Conservation (phyloP, 2,113 vertebrate species). For the Leptosomus discolor region DNA sequence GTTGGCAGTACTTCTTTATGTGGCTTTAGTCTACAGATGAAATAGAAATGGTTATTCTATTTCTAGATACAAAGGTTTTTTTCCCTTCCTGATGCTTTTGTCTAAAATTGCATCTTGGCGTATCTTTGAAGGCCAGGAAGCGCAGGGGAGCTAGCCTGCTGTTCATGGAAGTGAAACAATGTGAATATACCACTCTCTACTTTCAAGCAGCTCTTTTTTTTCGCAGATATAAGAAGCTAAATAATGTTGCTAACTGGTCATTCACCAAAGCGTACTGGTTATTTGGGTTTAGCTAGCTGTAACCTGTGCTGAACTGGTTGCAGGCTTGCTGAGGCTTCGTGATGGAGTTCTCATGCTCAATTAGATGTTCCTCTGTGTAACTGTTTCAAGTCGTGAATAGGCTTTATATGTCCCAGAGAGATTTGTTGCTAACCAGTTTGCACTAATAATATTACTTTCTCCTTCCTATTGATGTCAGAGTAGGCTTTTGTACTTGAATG, state of each 20-base stretch:
- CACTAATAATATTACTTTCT: conserved; percentile 18
- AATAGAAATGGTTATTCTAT: not conserved
- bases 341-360: not conserved
- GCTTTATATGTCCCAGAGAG: not conserved
- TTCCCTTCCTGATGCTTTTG: not conserved
- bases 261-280: not conserved
- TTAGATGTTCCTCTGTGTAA: not conserved
- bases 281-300: not conserved
- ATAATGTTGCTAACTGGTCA: not conserved
- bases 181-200: not conserved
- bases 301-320: not conserved
- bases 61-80: not conserved
- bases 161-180: not conserved
- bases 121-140: not conserved
- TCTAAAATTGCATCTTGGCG: not conserved
- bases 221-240: not conserved
- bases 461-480: conserved; percentile 1
- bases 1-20: not conserved
- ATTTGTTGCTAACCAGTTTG: conserved; percentile 7
- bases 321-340: not conserved
- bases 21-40: not conserved
- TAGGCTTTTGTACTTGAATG: conserved; percentile 4
- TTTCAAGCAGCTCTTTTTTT: not conserved
- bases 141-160: not conserved
- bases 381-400: not conserved